phyloP scores from a whole-genome alignment of 2,797 vertebrate genomes.

The Lagorchestes hirsutus region DNA sequence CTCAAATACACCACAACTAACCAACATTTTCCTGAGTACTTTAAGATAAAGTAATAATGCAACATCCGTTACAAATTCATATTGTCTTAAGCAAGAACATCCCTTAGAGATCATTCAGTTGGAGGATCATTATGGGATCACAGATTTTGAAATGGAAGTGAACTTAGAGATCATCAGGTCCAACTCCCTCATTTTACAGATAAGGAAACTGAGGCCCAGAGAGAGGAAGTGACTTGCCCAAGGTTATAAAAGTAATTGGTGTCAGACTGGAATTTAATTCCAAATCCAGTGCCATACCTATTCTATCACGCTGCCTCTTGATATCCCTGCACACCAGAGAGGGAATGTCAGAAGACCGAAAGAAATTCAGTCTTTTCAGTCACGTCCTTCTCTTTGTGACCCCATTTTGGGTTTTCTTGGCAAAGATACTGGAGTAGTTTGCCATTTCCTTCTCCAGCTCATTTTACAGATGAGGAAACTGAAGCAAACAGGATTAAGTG shows the following conservation, averaged over 20 bases:
- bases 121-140: too few relatives aligned
- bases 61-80: not conserved
- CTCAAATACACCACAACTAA: not conserved
- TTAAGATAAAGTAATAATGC: not conserved
- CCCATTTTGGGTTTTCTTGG: not conserved
- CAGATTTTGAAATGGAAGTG: too few relatives aligned
- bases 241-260: not conserved
- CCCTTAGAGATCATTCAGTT: not conserved
- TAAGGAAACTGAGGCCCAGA: not conserved
- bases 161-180: not conserved
- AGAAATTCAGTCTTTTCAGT: not conserved
- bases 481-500: too few relatives aligned
- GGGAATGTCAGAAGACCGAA: not conserved
- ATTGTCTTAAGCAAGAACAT: not conserved
- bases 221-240: not conserved
- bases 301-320: not conserved
- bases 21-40: not conserved
- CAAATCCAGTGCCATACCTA: not conserved
- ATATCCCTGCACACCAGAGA: not conserved
- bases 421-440: not conserved
- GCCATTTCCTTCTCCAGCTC: not conserved
- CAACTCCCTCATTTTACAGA: not conserved
- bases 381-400: not conserved
- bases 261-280: not conserved
- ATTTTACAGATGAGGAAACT: not conserved